Conservation (phyloP, 2,797 vertebrate genomes). For the Enteromius afrohamiltoni region DNA sequence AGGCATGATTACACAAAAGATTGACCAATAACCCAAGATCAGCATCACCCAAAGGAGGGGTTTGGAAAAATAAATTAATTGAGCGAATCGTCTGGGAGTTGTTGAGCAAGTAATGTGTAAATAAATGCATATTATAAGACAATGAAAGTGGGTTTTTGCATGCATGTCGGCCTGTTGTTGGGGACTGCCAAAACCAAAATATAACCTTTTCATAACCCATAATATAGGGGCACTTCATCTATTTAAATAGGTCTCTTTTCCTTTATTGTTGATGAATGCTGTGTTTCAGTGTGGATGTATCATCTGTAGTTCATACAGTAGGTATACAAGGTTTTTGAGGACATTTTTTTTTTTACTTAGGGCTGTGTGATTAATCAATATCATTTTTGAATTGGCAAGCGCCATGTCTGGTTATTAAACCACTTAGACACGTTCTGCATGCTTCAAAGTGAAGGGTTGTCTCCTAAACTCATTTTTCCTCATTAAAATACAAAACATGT, state of each 20-base stretch:
- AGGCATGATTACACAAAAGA: too few relatives aligned
- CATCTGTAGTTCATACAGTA: not conserved
- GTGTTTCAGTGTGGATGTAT: slow-evolving; percentile 1
- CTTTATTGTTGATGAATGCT: slow-evolving; percentile 18
- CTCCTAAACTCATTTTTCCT: not conserved
- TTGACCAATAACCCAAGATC: too few relatives aligned
- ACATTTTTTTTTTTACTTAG: slow-evolving; percentile 5
- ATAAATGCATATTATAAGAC: too few relatives aligned
- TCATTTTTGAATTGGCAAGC: not conserved
- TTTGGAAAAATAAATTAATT: too few relatives aligned
- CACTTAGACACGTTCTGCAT: not conserved
- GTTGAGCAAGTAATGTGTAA: too few relatives aligned
- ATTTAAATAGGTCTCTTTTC: slow-evolving; percentile 10
- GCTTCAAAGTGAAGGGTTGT: not conserved
- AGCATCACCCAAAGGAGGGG: too few relatives aligned
- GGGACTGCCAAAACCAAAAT: too few relatives aligned
- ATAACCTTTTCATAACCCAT: too few relatives aligned
- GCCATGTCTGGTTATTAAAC: not conserved
- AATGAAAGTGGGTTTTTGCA: too few relatives aligned
- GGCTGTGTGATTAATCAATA: not conserved
- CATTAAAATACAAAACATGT: not conserved
- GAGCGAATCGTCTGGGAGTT: too few relatives aligned
- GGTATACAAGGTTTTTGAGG: not conserved
- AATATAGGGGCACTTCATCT: slow-evolving; percentile 13
- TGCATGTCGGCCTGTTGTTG: too few relatives aligned